Base-by-base conservation (phyloP, 2,113 vertebrate genomes). In the Lichenostomus cassidix region DNA sequence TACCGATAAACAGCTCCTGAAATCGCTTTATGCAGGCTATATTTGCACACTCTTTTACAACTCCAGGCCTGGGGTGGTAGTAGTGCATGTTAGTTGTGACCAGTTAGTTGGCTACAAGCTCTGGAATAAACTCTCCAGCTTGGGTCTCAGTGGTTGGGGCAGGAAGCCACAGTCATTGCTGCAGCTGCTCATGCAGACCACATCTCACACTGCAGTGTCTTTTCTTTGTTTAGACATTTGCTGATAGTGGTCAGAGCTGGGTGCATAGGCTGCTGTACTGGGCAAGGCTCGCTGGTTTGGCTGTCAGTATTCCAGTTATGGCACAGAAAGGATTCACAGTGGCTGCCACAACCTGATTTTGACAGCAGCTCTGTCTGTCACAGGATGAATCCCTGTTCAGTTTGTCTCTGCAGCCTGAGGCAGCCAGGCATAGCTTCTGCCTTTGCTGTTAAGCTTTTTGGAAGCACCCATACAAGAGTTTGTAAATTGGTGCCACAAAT, bases 171-270 rank as follows among this genome's bases (percentile, higher is more conserved):
- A 70, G 9, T 23, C 39, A 11, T 29, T 78, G 85, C 74, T 70
- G 80, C 80, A 83, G 95, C 67, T 50, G 86, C 50, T 85, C 1
- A 0, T 31, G 31, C 15, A 58, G 82, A 92, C 80, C 78, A 67
- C 78, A 80, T 83, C 83, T 75, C 89, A 17, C 67, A 35, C 63
- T 7, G 39, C 29, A 76, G 49, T 41, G 84, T 85, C 91, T 77
- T 90, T 63, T 17, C 90, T 88, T 85, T 92, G 69, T 93, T 83
- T 37, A 60, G 90, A 14, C 37, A 3, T 79, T 74, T 49, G 44
- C 82, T 87, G 81, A 56, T 60, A 92, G 91, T 28, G 92, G 70
- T 90, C 39, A 81, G 83, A 59, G 75, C 64, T 80, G 95, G 28
- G 44, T 60, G 41, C 53, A 20, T 5, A 62, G 70, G 67, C 71